Percentiles rank a stretch among this genome's conserved stretches.
These are phyloP conservation scores for Etheostoma perlongum DNA, from an alignment of 2,797 vertebrate genomes.

Conservation along the genomic window DNA sequence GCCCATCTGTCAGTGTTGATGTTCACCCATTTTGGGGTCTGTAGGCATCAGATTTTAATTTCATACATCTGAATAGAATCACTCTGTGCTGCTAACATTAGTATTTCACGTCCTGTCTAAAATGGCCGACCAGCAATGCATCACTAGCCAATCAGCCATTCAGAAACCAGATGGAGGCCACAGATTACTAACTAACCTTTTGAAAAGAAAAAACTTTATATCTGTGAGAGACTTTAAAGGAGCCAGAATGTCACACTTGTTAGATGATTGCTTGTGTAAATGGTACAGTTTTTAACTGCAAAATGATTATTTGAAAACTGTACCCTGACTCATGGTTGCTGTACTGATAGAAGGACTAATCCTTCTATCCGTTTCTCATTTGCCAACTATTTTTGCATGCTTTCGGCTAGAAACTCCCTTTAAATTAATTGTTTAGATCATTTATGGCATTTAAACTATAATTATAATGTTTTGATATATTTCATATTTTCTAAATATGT, in stretches of 20 bases:
- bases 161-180: constrained; percentile 64
- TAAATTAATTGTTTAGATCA: not conserved
- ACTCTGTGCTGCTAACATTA: constrained; percentile 37
- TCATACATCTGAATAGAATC: constrained; percentile 43
- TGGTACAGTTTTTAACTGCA: not conserved
- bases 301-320: not conserved
- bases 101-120: constrained; percentile 37
- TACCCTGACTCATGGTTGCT: too few species aligned
- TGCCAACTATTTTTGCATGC: not conserved
- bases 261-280: not conserved
- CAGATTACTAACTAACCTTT: constrained; percentile 26
- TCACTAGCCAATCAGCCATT: constrained; percentile 58
- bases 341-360: too few species aligned
- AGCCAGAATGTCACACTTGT: not conserved
- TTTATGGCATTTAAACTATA: not conserved
- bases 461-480: too few species aligned
- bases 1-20: constrained; percentile 70
- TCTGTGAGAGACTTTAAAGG: constrained; percentile 9
- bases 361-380: not conserved
- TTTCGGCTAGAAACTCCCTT: not conserved
- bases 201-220: not conserved
- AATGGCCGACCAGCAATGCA: constrained; percentile 58
- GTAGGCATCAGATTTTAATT: constrained; percentile 67
- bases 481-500: too few species aligned
- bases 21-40: constrained; percentile 56